phyloP scores from a whole-genome alignment of 2,888 invertebrate genomes.

The Eupithecia vulgata region DNA sequence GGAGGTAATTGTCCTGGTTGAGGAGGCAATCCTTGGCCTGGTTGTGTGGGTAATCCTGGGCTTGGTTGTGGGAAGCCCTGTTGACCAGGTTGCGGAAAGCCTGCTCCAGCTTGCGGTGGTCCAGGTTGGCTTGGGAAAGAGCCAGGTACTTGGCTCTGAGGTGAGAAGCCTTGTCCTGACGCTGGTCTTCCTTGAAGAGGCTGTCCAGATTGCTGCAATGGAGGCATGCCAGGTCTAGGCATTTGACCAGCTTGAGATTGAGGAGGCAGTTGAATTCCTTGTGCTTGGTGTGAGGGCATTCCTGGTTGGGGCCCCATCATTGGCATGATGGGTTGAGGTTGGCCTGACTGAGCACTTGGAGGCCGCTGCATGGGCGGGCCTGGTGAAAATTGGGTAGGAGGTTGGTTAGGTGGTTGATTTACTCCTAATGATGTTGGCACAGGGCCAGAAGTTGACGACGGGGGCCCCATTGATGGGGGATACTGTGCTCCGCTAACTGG shows the following conservation, averaged over 20 bases:
- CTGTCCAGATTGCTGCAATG: slow-evolving; percentile 39
- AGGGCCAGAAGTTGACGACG: slow-evolving; percentile 57
- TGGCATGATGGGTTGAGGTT: slow-evolving; percentile 42
- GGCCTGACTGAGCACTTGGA: slow-evolving; percentile 55
- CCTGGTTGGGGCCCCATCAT: slow-evolving; percentile 30
- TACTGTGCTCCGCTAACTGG: slow-evolving; percentile 58
- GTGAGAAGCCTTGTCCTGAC: slow-evolving; percentile 44
- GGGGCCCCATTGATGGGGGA: slow-evolving; percentile 55
- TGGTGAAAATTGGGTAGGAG: slow-evolving; percentile 47
- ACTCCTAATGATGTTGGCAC: slow-evolving; percentile 49
- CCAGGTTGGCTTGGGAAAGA: slow-evolving; percentile 46
- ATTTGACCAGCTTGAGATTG: slow-evolving; percentile 46
- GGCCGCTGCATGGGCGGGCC: slow-evolving; percentile 55
- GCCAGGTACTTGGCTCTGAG: slow-evolving; percentile 39
- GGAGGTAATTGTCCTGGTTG: slow-evolving; percentile 49
- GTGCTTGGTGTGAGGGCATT: slow-evolving; percentile 30
- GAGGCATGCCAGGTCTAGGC: slow-evolving; percentile 38
- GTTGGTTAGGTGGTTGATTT: slow-evolving; percentile 49
- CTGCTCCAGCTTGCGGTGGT: not conserved
- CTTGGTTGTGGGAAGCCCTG: slow-evolving; percentile 48
- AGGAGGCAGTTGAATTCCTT: slow-evolving; percentile 45
- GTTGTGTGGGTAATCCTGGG: slow-evolving; percentile 23
- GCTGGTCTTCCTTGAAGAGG: slow-evolving; percentile 33
- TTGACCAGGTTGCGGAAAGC: slow-evolving; percentile 21
- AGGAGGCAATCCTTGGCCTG: slow-evolving; percentile 44